These are phyloP conservation scores for Notodromas monacha DNA, from an alignment of 2,888 invertebrate genomes.

Conservation along the genomic window DNA sequence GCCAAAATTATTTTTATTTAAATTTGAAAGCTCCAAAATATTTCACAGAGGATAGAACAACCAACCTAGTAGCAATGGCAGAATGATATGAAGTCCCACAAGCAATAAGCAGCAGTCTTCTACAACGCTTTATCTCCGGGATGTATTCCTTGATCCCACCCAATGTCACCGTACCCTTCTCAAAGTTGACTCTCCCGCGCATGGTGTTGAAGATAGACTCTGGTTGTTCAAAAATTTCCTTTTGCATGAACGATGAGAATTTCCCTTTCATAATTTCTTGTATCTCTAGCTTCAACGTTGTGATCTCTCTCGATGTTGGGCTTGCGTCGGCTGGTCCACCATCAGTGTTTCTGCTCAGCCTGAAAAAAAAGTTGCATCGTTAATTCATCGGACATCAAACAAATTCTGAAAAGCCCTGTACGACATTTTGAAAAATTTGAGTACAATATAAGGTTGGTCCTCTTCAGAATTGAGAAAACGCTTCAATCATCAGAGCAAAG, in stretches of 20 bases:
- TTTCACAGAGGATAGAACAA: too few species aligned
- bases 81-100: conserved; percentile 98
- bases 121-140: conserved; percentile 80
- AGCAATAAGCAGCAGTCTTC: conserved; percentile 80
- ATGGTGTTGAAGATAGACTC: conserved; percentile 97
- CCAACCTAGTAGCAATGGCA: conserved; percentile 77
- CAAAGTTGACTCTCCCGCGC: conserved; percentile 86
- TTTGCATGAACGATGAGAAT: conserved; percentile 97
- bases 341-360: too few species aligned
- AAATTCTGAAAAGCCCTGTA: too few species aligned
- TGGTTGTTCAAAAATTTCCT: conserved; percentile 98
- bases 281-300: conserved; percentile 80
- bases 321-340: too few species aligned
- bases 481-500: conserved; percentile 25
- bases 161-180: conserved; percentile 43
- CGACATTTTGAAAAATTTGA: too few species aligned
- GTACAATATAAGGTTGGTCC: too few species aligned
- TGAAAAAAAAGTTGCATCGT: too few species aligned
- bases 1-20: too few species aligned
- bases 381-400: too few species aligned
- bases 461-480: too few species aligned
- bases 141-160: conserved; percentile 98
- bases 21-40: too few species aligned
- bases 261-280: conserved; percentile 99
- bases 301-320: too few species aligned